Evolutionary conservation across 2,113 vertebrate species (phyloP), one percentile per base, ranked within the genome.

Genomic region (Triplophysa siluroides): DNA sequence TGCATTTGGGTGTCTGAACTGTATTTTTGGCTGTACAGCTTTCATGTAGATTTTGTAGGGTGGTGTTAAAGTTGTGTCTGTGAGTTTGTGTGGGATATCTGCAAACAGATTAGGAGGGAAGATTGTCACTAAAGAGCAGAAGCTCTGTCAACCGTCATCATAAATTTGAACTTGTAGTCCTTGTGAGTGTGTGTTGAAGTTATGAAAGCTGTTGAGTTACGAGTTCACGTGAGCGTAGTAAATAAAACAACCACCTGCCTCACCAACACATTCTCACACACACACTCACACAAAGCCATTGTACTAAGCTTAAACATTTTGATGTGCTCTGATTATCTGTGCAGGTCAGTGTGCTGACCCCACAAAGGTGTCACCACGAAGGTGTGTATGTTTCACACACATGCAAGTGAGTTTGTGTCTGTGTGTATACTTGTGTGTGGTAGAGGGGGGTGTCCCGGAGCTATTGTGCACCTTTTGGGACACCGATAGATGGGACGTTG

Each of bases 111-210:
- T 43, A 92, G 90, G 89, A 90, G 91, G 92, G 93, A 92, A 94
- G 95, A 95, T 94, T 96, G 95, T 97, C 95, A 98, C 95, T 92
- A 90, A 93, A 93, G 94, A 94, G 95, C 94, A 93, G 92, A 91
- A 38, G 33, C 94, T 29, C 29, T 29, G 29, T 29, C 29, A 29
- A 29, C 29, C 93, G 95, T 96, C 94, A 95, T 93, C 95, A 97
- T 97, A 98, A 96, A 98, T 97, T 95, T 93, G 92, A 85, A 92
- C 93, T 95, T 94, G 96, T 96, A 96, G 95, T 98, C 95, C 96
- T 91, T 88, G 88, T 92, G 85, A 75, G 67, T 66, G 71, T 86
- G 88, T 91, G 86, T 82, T 89, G 92, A 91, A 93, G 91, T 88
- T 90, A 88, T 91, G 87, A 88, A 88, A 87, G 90, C 89, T 88